phyloP scores from a whole-genome alignment of 2,797 vertebrate species.

The Aphelocoma californica region DNA sequence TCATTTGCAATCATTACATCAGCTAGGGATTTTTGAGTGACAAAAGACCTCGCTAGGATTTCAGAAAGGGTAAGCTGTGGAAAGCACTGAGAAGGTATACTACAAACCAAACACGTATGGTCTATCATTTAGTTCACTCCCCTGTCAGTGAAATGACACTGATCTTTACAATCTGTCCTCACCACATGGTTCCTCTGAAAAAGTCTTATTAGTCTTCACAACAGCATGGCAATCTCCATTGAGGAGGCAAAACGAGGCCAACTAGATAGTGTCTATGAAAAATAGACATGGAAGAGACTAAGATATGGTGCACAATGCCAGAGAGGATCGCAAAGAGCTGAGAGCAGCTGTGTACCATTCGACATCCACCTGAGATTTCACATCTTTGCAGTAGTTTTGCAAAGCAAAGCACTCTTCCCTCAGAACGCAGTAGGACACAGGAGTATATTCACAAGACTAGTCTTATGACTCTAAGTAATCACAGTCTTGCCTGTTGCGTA shows the following conservation, averaged over 20 bases:
- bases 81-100: neutral
- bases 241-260: neutral
- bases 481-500: conserved; percentile 30
- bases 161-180: neutral
- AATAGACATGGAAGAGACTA: neutral
- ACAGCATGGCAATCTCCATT: neutral
- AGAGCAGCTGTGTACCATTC: neutral
- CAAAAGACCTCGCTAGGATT: fast-evolving
- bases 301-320: neutral
- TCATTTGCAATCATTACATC: neutral
- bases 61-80: neutral
- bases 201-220: neutral
- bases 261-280: neutral
- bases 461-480: conserved; percentile 72
- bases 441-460: conserved; percentile 56
- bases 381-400: conserved; percentile 27
- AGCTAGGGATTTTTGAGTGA: neutral
- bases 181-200: neutral
- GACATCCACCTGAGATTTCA: conserved; percentile 21
- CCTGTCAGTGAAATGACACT: neutral
- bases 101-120: fast-evolving
- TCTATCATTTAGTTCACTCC: neutral
- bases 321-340: neutral
- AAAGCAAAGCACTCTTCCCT: conserved; percentile 34
- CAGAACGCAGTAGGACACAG: conserved; percentile 5